Percentiles rank a stretch among this genome's conserved stretches.
Conservation (phyloP, 2,113 vertebrate genomes). For the Bos indicus region DNA sequence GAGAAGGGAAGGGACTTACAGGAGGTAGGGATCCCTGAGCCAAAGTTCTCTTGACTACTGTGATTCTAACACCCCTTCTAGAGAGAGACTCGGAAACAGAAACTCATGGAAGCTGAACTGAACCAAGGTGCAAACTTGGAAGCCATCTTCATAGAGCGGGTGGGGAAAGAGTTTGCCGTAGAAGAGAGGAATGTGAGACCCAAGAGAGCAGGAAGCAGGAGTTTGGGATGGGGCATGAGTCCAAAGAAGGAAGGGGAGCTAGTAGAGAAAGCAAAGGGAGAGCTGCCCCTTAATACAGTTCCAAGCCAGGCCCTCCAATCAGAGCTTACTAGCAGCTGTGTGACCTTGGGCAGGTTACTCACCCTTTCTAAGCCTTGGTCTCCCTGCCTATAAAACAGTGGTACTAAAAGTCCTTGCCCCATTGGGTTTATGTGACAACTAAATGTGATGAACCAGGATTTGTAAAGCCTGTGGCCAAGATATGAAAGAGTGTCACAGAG, state of each 20-base stretch:
- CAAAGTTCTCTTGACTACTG: not conserved
- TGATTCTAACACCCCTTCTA: not conserved
- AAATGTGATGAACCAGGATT: not conserved
- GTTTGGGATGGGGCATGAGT: not conserved
- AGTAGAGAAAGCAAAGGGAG: not conserved
- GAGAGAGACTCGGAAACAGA: not conserved
- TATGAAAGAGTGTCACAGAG: not conserved
- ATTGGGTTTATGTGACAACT: too few species aligned
- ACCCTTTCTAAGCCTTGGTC: not conserved
- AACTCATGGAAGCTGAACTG: not conserved
- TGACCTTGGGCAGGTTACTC: not conserved
- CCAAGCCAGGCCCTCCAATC: not conserved
- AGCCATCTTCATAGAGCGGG: not conserved
- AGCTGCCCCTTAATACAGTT: not conserved
- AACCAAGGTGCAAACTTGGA: not conserved
- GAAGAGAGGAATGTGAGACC: not conserved
- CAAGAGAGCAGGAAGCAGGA: not conserved
- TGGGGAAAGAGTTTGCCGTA: not conserved
- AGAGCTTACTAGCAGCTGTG: not conserved
- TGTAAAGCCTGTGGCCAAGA: not conserved
- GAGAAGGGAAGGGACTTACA: not conserved
- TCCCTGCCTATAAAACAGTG: not conserved
- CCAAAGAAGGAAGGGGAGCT: not conserved
- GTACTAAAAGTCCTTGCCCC: not conserved
- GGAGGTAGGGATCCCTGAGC: not conserved